Conservation (phyloP, 1,140 invertebrate genomes). For the Leptonema lineaticorne region DNA sequence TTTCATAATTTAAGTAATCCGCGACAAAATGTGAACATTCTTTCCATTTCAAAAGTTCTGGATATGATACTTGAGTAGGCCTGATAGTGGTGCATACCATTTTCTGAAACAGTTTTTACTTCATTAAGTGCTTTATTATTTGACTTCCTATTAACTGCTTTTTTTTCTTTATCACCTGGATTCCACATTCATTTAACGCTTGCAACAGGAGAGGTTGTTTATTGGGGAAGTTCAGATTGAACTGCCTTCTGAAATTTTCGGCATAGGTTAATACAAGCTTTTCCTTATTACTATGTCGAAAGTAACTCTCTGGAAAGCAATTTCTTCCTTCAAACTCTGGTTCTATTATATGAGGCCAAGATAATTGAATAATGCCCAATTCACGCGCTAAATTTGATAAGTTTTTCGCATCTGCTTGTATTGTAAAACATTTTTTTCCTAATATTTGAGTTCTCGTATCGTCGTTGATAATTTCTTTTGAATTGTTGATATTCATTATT, state of each 20-base stretch:
- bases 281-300: conserved; percentile 74
- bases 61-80: conserved; percentile 62
- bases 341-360: conserved; percentile 54
- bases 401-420: conserved; percentile 26
- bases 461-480: background rate
- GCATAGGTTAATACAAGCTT: conserved; percentile 72
- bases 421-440: conserved; percentile 23
- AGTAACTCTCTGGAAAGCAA: conserved; percentile 70
- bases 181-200: conserved; percentile 77
- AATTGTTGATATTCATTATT: background rate
- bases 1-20: conserved; percentile 64
- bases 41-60: conserved; percentile 62
- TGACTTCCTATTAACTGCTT: too few relatives aligned
- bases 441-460: conserved; percentile 29
- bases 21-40: conserved; percentile 61
- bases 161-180: conserved; percentile 61
- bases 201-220: conserved; percentile 74
- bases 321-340: conserved; percentile 56
- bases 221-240: conserved; percentile 63
- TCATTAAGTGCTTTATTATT: too few relatives aligned
- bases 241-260: conserved; percentile 84
- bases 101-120: conserved; percentile 56
- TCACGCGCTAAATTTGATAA: conserved; percentile 51
- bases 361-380: conserved; percentile 55
- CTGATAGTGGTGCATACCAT: conserved; percentile 71